Base-by-base conservation (phyloP, 1,140 invertebrate genomes). In the honey bee (Apis mellifera) region DNA sequence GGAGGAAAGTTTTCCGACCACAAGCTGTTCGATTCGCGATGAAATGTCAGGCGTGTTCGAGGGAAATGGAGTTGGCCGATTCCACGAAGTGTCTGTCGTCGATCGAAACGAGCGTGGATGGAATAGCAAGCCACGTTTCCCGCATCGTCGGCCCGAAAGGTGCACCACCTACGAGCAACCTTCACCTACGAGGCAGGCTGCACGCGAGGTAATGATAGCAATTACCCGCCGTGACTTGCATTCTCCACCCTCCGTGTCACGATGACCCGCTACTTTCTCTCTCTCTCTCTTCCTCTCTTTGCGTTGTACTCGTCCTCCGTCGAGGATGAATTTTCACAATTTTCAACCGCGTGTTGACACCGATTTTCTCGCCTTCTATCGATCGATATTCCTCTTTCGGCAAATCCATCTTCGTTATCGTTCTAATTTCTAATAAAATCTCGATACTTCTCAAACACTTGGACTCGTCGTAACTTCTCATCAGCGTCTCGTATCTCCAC, bases 141-240 rank as follows among this genome's bases (percentile, higher is more conserved):
- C 32, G 71, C 32, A 71, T 62, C 17, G 50, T 74, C 71, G 54
- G 9, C 23, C 55, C 59, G 26, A 55, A 55, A 84, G 70, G 52
- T 76, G 21, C 64, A 52, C 76, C 75, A 84, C 86, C 82, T 84
- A 78, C 82, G 77, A 71, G 85, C 77, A 87, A 82, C 85, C 85
- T 88, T 87, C 78, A 78, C 77, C 82, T 87, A 86, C 79, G 74
- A 65, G 78, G 77, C 76, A 62, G 78, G 74, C 81, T 84, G 82
- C 82, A 89, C 84, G 88, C 87, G 84, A 89, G 84, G 85, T 87
- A 89, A 89, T 89, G 88, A 82, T 87, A 83, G 88, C 92, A 93
- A 94, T 94, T 93, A 94, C 91, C 78, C 87, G 88, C 75, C 91
- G 90, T 94, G 93, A 94, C 93, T 93, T 91, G 93, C 92, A 90